Conservation (phyloP, 2,888 invertebrate species). For the Phrixothrix hirtus region DNA sequence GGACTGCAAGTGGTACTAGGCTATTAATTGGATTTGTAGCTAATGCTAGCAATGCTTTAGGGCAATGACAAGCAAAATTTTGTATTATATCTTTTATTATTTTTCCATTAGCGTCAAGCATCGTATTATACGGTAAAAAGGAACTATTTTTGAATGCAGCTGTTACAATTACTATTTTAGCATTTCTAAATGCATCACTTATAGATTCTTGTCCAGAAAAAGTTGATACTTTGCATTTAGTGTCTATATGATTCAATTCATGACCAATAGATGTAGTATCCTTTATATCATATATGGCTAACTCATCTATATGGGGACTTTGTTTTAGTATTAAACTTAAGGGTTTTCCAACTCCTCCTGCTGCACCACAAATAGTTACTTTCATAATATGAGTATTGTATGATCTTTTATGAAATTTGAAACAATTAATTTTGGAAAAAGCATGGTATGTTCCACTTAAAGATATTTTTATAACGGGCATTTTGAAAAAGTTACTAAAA, state of each 20-base stretch:
- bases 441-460: neutral
- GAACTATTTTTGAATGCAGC: constrained; percentile 40
- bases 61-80: constrained; percentile 42
- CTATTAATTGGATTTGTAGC: constrained; percentile 66
- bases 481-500: constrained; percentile 6
- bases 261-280: constrained; percentile 49
- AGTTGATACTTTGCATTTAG: constrained; percentile 54
- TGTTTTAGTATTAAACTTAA: constrained; percentile 63
- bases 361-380: constrained; percentile 19
- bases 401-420: constrained; percentile 52
- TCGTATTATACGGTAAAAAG: constrained; percentile 36
- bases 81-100: constrained; percentile 44
- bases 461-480: constrained; percentile 18
- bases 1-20: constrained; percentile 71
- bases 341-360: constrained; percentile 60
- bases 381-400: constrained; percentile 45
- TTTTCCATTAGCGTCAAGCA: constrained; percentile 46
- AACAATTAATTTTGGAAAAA: neutral
- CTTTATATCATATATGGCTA: constrained; percentile 62
- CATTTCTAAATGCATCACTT: constrained; percentile 43
- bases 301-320: constrained; percentile 61
- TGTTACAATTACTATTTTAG: constrained; percentile 48
- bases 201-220: constrained; percentile 44
- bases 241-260: constrained; percentile 58
- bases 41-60: constrained; percentile 55